Base-by-base conservation (phyloP, 2,797 vertebrate genomes). In the Urophycis tenuis region DNA sequence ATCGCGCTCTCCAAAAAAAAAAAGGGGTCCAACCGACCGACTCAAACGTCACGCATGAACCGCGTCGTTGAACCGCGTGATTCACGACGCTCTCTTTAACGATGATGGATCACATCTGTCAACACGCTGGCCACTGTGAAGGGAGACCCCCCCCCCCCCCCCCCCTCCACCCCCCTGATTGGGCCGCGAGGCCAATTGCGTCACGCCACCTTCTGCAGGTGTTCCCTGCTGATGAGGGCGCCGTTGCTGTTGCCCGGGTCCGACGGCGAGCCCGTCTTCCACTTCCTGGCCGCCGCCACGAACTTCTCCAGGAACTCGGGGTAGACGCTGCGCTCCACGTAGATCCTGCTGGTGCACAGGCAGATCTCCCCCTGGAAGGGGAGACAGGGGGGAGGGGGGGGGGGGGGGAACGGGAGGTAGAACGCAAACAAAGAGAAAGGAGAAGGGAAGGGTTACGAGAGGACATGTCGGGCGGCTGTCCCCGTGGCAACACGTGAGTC, bases 321-420 rank as follows among this genome's bases (percentile, higher is more conserved):
- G 85, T 95, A 99, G 89, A 99, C 93, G 53, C 91, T 94, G 73
- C 87, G 93, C 87, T 99, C 95, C 35, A 99, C 96, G 83, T 97
- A 99, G 85, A 99, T 96, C 86, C 98, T 95, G 83, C 97, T 99
- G 85, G 97, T 99, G 78, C 96, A 99, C 76, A 99, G 91, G 81
- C 98, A 99, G 86, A 99, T 94, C 86, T 99, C 97, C 75, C 98
- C 97, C 97, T 99, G 81, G 1, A 5, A 74, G 32, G 14, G 39
- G n/a, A n/a, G n/a, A n/a, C n/a, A n/a, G n/a, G n/a, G n/a, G n/a
- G n/a, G n/a, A n/a, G n/a, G n/a, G n/a, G n/a, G n/a, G n/a, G n/a
- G n/a, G n/a, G 11, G 53, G 53, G 19, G 25, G 1, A 10, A 25
- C 53, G 9, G 53, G 22, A 9, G 53, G 25, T 60, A 11, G 53